phyloP scores from a whole-genome alignment of 2,797 vertebrate genomes.

The Microchirus variegatus region DNA sequence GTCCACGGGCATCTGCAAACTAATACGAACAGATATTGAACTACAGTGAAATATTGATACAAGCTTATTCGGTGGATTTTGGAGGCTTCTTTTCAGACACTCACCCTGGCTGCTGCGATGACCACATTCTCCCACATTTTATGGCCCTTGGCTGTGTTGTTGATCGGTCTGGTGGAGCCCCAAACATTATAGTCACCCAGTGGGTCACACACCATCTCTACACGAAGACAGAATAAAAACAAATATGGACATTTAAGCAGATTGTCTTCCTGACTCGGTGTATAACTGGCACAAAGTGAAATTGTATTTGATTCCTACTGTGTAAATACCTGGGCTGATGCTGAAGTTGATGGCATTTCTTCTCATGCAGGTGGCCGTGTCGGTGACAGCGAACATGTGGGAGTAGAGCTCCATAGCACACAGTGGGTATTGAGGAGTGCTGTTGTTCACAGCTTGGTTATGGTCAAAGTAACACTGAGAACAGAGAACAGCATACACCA shows the following conservation, averaged over 20 bases:
- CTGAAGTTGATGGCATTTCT: constrained; percentile 88
- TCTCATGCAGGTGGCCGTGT: constrained; percentile 94
- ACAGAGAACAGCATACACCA: constrained; percentile 9
- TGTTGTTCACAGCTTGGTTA: constrained; percentile 79
- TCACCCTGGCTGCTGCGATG: constrained; percentile 87
- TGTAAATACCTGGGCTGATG: constrained; percentile 85
- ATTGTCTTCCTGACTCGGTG: background rate
- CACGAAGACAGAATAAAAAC: constrained; percentile 3
- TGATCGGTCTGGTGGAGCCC: constrained; percentile 85
- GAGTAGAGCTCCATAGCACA: constrained; percentile 96
- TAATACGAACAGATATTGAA: background rate
- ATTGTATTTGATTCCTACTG: background rate
- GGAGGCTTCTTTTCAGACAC: constrained; percentile 29
- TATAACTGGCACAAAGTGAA: background rate
- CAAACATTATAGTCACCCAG: constrained; percentile 89
- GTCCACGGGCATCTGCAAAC: background rate
- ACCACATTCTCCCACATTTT: constrained; percentile 78
- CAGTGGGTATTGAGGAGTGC: constrained; percentile 84
- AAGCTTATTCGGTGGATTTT: no score
- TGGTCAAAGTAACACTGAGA: constrained; percentile 87
- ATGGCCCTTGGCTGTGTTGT: constrained; percentile 79
- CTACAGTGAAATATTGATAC: background rate
- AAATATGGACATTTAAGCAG: background rate
- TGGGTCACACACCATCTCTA: constrained; percentile 91
- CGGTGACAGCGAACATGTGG: constrained; percentile 92